Conservation (phyloP, 2,113 vertebrate species). For the Phoenicopterus ruber region DNA sequence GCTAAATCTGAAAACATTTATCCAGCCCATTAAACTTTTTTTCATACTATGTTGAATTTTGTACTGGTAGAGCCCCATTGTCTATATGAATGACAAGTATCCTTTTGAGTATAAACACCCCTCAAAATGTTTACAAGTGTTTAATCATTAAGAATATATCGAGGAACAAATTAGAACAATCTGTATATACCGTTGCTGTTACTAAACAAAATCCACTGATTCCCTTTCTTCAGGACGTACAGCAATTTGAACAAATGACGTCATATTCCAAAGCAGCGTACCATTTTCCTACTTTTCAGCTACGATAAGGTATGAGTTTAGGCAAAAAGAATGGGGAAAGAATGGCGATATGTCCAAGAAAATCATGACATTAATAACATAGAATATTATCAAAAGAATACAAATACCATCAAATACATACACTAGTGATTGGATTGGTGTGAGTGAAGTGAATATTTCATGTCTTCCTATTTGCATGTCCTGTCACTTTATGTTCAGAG, state of each 20-base stretch:
- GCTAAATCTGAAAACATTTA: not conserved
- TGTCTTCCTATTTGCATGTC: not conserved
- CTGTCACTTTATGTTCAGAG: not conserved
- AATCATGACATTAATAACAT: not conserved
- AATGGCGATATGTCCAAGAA: not conserved
- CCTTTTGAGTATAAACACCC: not conserved
- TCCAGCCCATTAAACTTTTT: not conserved
- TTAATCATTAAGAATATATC: not conserved
- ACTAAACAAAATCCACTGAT: not conserved
- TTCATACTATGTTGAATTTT: not conserved
- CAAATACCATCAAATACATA: not conserved
- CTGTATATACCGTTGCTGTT: not conserved
- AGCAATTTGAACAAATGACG: not conserved
- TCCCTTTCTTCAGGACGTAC: not conserved
- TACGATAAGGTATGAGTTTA: not conserved
- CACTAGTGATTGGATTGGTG: not conserved
- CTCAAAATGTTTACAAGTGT: not conserved
- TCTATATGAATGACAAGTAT: not conserved
- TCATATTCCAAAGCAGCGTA: not conserved
- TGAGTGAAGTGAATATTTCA: constrained; percentile 5
- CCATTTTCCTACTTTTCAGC: not conserved
- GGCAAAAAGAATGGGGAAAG: not conserved
- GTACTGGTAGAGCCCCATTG: not conserved
- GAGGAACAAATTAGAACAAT: not conserved
- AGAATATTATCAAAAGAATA: not conserved